phyloP scores from a whole-genome alignment of 1,140 invertebrate genomes.

The Stegodyphus mimosarum region DNA sequence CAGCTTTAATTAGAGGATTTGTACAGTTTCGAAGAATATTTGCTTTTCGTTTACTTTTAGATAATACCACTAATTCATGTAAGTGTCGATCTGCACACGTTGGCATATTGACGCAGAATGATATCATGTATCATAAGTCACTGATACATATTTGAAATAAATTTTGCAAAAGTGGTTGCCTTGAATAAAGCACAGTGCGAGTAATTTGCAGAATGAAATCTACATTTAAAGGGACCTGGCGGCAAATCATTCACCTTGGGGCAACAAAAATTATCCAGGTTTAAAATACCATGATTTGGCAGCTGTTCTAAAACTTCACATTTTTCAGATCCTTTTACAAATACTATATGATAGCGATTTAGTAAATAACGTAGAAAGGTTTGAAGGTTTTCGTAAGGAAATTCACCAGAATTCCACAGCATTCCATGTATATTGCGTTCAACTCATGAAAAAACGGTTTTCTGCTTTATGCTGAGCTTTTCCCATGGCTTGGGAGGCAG shows the following conservation, averaged over 20 bases:
- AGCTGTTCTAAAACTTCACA: not conserved
- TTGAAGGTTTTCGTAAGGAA: not conserved
- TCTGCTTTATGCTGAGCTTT: not conserved
- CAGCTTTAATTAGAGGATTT: conserved; percentile 5
- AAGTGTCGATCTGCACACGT: not conserved
- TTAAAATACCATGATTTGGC: not conserved
- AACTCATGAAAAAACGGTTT: not conserved
- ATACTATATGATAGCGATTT: not conserved
- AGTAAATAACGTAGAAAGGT: not conserved
- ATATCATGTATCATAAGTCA: not conserved
- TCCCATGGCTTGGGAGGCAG: not conserved
- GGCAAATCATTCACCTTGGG: not conserved
- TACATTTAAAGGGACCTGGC: not conserved
- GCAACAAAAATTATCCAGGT: not conserved
- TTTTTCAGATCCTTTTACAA: not conserved
- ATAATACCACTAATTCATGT: not conserved
- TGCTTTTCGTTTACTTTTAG: not conserved
- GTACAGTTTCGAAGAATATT: not conserved
- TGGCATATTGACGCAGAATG: not conserved
- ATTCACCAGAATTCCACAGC: too few relatives aligned
- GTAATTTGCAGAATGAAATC: not conserved
- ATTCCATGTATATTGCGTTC: too few relatives aligned
- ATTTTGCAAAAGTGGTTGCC: not conserved
- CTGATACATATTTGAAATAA: too few relatives aligned
- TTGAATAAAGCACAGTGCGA: not conserved